These are phyloP conservation scores for Hydrolagus colliei DNA, from an alignment of 2,797 vertebrate species.

Conservation along the genomic window DNA sequence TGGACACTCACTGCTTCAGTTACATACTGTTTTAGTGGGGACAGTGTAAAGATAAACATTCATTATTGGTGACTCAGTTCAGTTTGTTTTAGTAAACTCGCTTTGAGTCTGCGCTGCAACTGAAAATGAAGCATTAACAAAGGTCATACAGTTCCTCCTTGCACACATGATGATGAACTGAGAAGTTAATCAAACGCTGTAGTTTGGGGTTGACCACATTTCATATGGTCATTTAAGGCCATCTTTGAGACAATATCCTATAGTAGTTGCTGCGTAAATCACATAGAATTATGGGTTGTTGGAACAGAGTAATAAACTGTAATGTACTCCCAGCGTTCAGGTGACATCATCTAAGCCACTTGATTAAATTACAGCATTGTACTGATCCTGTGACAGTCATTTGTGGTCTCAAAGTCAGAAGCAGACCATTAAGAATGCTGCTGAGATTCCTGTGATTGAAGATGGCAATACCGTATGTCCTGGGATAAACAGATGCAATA, in stretches of 20 bases:
- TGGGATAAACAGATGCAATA: neutral
- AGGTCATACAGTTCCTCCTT: neutral
- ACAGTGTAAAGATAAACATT: neutral
- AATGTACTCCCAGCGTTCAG: neutral
- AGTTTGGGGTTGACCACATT: neutral
- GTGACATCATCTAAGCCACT: too few species aligned
- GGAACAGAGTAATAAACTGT: neutral
- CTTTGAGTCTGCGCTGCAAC: neutral
- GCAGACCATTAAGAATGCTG: neutral
- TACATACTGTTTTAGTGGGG: too few species aligned
- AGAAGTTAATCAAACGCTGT: neutral
- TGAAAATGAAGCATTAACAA: neutral
- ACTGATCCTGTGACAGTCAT: neutral
- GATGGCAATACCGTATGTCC: neutral
- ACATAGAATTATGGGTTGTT: neutral
- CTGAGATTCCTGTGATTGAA: neutral
- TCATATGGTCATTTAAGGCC: neutral
- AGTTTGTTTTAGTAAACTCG: neutral
- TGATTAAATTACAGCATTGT: neutral
- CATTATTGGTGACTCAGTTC: constrained; percentile 4
- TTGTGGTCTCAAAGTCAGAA: neutral
- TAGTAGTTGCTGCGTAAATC: neutral
- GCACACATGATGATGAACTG: neutral
- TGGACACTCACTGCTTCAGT: too few species aligned
- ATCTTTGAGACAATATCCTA: neutral